Evolutionary conservation across 2,888 invertebrate species (phyloP).

Genomic region (Megalurothrips usitatus): DNA sequence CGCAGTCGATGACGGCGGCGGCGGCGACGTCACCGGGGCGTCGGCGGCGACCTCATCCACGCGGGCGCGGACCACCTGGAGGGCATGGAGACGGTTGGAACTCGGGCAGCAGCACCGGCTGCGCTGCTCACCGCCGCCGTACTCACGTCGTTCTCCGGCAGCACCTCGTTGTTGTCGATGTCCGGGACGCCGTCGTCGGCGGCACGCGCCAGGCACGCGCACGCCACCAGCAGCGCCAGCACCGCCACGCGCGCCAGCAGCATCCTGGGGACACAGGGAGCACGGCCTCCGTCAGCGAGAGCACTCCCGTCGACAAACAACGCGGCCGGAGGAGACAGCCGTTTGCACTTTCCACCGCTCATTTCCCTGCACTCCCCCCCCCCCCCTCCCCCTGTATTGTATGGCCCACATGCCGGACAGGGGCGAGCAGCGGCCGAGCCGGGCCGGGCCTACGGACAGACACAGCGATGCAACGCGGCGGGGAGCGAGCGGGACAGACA

Average conservation of each 20-base stretch:
- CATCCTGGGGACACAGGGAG: background rate
- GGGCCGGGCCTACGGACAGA: too few relatives aligned
- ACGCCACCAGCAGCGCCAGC: background rate
- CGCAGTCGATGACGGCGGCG: background rate
- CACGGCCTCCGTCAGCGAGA: background rate
- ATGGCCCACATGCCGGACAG: too few relatives aligned
- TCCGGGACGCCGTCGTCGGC: background rate
- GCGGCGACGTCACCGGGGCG: background rate
- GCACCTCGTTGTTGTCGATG: constrained; percentile 22
- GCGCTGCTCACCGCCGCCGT: background rate
- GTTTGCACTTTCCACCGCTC: too few relatives aligned
- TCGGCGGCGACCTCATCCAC: background rate
- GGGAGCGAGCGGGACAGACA: too few relatives aligned
- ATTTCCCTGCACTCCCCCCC: too few relatives aligned
- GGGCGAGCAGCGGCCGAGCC: too few relatives aligned
- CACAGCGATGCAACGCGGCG: too few relatives aligned
- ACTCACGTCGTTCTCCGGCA: constrained; percentile 13
- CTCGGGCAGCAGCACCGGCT: background rate
- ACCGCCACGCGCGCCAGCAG: background rate
- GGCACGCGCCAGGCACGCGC: background rate
- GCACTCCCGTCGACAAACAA: background rate
- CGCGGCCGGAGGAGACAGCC: too few relatives aligned
- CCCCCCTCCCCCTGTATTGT: too few relatives aligned
- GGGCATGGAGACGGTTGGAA: background rate
- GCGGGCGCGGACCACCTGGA: background rate